Base-by-base conservation (phyloP, 2,888 invertebrate species). In the Craniophora ligustri region DNA sequence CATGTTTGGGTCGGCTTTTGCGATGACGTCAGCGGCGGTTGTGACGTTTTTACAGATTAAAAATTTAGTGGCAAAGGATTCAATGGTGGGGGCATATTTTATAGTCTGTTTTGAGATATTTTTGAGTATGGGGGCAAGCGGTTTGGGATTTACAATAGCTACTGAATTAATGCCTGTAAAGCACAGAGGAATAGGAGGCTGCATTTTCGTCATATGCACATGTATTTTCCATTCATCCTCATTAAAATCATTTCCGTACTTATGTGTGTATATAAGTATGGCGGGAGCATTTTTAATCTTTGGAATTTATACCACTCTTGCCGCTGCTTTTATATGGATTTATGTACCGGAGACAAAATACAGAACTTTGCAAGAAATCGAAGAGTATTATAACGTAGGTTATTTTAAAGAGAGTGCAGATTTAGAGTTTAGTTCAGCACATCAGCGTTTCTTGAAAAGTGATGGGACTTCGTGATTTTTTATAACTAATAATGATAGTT, bases 81-180 rank as follows among this genome's bases (percentile, higher is more conserved):
- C 53, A 5, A 54, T 54, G 55, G 14, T 54, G 3, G 55, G 55
- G 1, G 54, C 55, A n/a, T 54, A 54, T 18, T 18, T n/a, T 0
- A 7, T 54, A 5, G 21, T 54, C 7, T 8, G 16, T 23, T 54
- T 28, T 6, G 35, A 30, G 30, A 6, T 41, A 2, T 5, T 11
- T 18, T 30, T 18, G 2, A 54, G 54, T 8, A 13, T 55, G 0
- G 54, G 54, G 2, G 3, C 55, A 11, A 35, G 4, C 4, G 35
- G 54, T 14, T 8, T 54, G 8, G 54, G 35, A 2, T 54, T 54
- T 6, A 35, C 55, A 1, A 7, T 54, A 8, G 10, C 55, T 0
- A 54, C 41, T 1, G 54, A 54, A 4, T 4, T 54, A 8, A 54
- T 54, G 35, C 54, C 54, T 4, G 54, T 54, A 0, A 54, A 54